phyloP scores from a whole-genome alignment of 2,888 invertebrate genomes.

The Volucella inanis region DNA sequence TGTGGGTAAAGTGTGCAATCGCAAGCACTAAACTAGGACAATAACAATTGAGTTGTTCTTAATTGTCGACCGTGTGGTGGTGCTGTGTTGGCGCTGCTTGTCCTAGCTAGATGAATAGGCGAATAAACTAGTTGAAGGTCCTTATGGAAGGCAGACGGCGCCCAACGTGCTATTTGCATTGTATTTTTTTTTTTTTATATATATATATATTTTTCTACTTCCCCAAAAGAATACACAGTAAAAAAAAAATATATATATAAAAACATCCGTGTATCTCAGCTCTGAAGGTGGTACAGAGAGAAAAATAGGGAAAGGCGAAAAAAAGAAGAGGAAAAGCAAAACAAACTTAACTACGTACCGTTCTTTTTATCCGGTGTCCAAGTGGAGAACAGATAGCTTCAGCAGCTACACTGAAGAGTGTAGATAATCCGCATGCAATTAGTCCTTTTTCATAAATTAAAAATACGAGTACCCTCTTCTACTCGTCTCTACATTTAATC shows the following conservation, averaged over 20 bases:
- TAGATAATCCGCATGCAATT: slow-evolving; percentile 73
- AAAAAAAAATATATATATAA: background rate
- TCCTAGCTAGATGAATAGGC: slow-evolving; percentile 37
- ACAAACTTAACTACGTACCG: slow-evolving; percentile 57
- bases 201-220: slow-evolving; percentile 59
- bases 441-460: slow-evolving; percentile 68
- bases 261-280: background rate
- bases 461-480: slow-evolving; percentile 13
- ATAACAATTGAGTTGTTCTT: slow-evolving; percentile 73
- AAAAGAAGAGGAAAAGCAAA: slow-evolving; percentile 2
- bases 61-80: slow-evolving; percentile 69
- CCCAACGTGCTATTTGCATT: slow-evolving; percentile 60
- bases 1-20: slow-evolving; percentile 72
- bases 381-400: slow-evolving; percentile 19
- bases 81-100: slow-evolving; percentile 15
- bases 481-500: slow-evolving; percentile 57
- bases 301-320: slow-evolving; percentile 9
- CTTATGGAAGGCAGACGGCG: slow-evolving; percentile 63
- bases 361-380: slow-evolving; percentile 56
- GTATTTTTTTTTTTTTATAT: background rate
- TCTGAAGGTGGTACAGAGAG: slow-evolving; percentile 12
- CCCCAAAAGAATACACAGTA: background rate
- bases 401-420: slow-evolving; percentile 46
- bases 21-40: slow-evolving; percentile 74
- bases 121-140: slow-evolving; percentile 73